Evolutionary conservation across 2,888 invertebrate genomes (phyloP), one percentile per base, ranked within the genome.

Genomic region (Drepanosiphum platanoidis): DNA sequence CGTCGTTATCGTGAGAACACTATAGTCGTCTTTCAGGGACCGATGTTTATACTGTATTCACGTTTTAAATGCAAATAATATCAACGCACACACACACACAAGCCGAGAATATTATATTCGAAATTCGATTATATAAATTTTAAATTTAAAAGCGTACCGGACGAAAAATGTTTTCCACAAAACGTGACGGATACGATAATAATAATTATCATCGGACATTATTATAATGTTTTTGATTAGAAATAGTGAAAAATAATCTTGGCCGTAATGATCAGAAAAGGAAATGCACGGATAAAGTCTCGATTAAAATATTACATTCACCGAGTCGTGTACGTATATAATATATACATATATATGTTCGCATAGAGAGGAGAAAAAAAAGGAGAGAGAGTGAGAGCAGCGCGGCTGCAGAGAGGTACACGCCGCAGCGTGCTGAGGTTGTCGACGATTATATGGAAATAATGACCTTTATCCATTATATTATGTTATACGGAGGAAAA

Each of bases 1-100:
- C 39, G 18, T 64, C 78, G 64, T 58, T 71, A 81, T 70, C 80
- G 80, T 81, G 80, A 81, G 80, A 81, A 81, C 80, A n/a, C 64
- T n/a, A n/a, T n/a, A n/a, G n/a, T 68, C 46, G 46, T 15, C 46
- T 22, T 39, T 32, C 66, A 32, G 18, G 11, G 58, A 36, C 52
- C 52, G 70, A 80, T 70, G 34, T 61, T 4, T 32, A n/a, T n/a
- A 32, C 46, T 11, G 52, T 30, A 42, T 46, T 30, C 30, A 32
- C 72, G n/a, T 42, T 27, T 42, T 42, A 74, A 71, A 46, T 22
- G 46, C 42, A 74, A 42, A 71, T 22, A 9, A 9, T 42, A 22
- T 46, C 13, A 36, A 36, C 32, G 74, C 15, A 68, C 22, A 68
- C 22, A 22, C 7, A 18, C 18, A 32, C 7, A 68, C 8, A 36